Percentiles rank a stretch among this genome's conserved stretches.
These are phyloP conservation scores for Hyposoter didymator DNA, from an alignment of 2,888 invertebrate species.

Conservation along the genomic window DNA sequence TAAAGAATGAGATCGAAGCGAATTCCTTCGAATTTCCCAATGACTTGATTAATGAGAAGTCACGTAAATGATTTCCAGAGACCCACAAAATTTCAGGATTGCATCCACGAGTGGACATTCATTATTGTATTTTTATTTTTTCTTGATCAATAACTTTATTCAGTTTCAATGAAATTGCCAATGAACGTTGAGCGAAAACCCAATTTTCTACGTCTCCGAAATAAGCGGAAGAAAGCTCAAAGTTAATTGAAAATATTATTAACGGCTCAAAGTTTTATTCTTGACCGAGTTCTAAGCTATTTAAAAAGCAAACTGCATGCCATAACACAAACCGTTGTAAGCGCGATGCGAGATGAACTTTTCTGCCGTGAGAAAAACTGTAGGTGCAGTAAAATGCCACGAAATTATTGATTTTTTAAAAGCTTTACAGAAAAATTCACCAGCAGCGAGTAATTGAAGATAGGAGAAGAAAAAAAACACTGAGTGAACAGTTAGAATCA, in stretches of 20 bases:
- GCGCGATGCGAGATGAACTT: neutral
- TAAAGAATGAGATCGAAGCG: neutral
- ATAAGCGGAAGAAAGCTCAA: neutral
- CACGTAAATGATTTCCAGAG: slow-evolving; percentile 24
- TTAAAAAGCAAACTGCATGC: slow-evolving; percentile 35
- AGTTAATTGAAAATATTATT: neutral
- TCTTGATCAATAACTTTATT: neutral
- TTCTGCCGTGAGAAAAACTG: neutral
- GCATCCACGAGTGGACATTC: neutral
- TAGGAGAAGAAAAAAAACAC: slow-evolving; percentile 1
- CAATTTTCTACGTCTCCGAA: slow-evolving; percentile 20
- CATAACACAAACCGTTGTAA: neutral
- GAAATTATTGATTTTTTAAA: neutral
- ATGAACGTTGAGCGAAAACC: neutral
- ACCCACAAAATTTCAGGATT: neutral
- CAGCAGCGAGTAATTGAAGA: neutral
- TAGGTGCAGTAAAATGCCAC: neutral
- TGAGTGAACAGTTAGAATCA: slow-evolving; percentile 45
- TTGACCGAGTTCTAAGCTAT: neutral
- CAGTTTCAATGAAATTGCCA: neutral
- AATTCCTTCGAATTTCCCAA: neutral
- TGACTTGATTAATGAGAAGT: slow-evolving; percentile 8
- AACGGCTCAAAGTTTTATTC: neutral
- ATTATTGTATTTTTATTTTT: neutral
- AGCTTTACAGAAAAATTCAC: slow-evolving; percentile 10